These are phyloP conservation scores for Epinotia nisella DNA, from an alignment of 2,888 invertebrate species.

Conservation along the genomic window DNA sequence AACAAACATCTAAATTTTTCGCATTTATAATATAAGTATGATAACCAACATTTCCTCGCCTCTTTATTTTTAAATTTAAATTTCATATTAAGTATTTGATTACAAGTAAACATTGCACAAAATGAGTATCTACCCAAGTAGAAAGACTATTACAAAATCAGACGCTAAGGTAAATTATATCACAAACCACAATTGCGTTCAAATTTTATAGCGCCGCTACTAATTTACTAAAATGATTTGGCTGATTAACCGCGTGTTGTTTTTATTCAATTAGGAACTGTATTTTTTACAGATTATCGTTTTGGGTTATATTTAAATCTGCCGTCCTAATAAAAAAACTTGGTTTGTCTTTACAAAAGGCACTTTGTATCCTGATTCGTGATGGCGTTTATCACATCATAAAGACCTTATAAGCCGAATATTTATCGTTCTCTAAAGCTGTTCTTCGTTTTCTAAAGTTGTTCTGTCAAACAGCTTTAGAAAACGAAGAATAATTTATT, in stretches of 20 bases:
- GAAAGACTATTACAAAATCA: conserved; percentile 12
- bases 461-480: background rate
- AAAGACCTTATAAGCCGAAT: background rate
- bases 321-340: background rate
- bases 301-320: background rate
- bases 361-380: background rate
- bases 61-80: no score
- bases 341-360: no score
- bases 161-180: conserved; percentile 2
- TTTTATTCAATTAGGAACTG: conserved; percentile 13
- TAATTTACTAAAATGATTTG: conserved; percentile 12
- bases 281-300: background rate
- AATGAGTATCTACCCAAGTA: no score
- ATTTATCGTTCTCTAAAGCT: no score
- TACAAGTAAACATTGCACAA: no score
- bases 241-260: background rate
- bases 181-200: conserved; percentile 25
- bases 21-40: no score
- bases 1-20: no score
- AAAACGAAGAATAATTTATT: background rate
- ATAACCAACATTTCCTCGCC: no score
- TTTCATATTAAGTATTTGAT: no score
- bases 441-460: no score
- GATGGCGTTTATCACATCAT: background rate
- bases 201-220: conserved; percentile 20